phyloP scores from a whole-genome alignment of 2,888 invertebrate species.

The Orchesella flavescens region DNA sequence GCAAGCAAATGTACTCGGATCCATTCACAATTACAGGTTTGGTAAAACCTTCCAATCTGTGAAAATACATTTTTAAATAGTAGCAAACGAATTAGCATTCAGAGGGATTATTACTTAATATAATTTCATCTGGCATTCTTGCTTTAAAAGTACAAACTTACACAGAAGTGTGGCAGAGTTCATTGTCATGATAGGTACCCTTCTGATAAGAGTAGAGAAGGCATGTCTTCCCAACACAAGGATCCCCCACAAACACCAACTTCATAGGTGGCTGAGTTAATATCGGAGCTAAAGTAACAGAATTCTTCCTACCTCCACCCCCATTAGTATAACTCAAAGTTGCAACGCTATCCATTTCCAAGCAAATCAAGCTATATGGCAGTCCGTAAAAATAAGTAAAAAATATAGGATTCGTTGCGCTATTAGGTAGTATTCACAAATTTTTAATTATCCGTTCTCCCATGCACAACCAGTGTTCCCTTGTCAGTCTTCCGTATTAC shows the following conservation, averaged over 20 bases:
- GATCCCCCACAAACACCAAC: slow-evolving; percentile 91
- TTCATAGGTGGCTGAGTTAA: slow-evolving; percentile 76
- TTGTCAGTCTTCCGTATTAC: background rate
- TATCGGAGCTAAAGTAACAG: background rate
- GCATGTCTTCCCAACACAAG: slow-evolving; percentile 93
- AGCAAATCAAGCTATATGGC: background rate
- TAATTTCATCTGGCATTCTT: background rate
- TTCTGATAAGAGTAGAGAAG: slow-evolving; percentile 89
- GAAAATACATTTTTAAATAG: background rate
- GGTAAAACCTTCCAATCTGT: slow-evolving; percentile 91
- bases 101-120: too few relatives aligned
- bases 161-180: slow-evolving; percentile 83
- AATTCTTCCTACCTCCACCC: background rate
- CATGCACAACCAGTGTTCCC: background rate
- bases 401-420: background rate
- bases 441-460: background rate
- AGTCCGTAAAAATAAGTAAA: background rate
- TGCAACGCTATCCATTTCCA: slow-evolving; percentile 48
- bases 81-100: background rate
- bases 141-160: slow-evolving; percentile 77
- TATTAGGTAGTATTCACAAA: too few relatives aligned
- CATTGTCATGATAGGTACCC: slow-evolving; percentile 88
- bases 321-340: slow-evolving; percentile 22
- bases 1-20: slow-evolving; percentile 84
- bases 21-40: slow-evolving; percentile 84